Percentiles rank a stretch among this genome's conserved stretches.
Conservation (phyloP, 2,113 vertebrate species). For the Charadrius vociferus region DNA sequence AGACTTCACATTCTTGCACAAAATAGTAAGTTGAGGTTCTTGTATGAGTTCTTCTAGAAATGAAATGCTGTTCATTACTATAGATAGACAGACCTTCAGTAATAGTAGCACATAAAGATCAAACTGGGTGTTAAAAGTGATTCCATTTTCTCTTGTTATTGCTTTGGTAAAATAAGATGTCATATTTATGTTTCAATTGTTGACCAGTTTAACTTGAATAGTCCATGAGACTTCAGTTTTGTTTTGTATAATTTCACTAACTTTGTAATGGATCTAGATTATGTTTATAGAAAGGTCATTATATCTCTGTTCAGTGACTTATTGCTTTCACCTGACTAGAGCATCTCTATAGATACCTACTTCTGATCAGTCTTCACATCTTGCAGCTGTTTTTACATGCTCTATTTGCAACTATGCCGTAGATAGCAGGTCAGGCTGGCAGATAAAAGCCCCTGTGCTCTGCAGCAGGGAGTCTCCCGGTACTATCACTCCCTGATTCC, state of each 20-base stretch:
- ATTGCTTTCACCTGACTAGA: background rate
- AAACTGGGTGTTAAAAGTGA: background rate
- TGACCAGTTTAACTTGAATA: background rate
- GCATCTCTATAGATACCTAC: background rate
- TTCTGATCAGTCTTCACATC: background rate
- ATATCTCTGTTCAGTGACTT: background rate
- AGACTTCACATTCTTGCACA: background rate
- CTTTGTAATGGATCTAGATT: background rate
- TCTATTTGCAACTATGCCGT: background rate
- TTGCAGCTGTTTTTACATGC: background rate
- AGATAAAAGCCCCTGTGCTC: background rate
- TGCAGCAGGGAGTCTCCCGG: background rate
- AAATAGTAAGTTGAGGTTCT: background rate
- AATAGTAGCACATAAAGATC: background rate
- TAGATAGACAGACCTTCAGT: background rate
- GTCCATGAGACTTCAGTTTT: background rate
- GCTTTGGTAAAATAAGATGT: background rate
- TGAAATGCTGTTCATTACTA: background rate
- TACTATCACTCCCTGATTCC: background rate
- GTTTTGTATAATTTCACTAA: background rate
- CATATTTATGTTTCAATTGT: background rate
- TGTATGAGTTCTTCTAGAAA: background rate
- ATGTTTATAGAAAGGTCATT: background rate
- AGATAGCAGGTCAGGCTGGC: background rate
- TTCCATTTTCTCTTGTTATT: background rate